Conservation (phyloP, 2,113 vertebrate genomes). For the Clarias magur region DNA sequence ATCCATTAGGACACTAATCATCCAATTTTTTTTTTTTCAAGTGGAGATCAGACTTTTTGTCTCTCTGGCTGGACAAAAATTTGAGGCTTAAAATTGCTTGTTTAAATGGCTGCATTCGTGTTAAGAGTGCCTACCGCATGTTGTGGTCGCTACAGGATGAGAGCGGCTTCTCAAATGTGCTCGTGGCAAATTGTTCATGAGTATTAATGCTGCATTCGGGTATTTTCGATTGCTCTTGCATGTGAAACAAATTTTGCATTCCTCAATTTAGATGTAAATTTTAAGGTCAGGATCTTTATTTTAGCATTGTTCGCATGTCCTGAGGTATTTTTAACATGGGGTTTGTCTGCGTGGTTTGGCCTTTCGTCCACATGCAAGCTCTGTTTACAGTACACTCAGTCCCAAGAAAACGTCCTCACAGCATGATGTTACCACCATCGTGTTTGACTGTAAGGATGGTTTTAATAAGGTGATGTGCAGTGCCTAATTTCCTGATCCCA, state of each 20-base stretch:
- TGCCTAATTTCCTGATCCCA: too few species aligned
- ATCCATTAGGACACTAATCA: constrained; percentile 28
- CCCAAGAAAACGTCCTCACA: too few species aligned
- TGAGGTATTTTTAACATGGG: too few species aligned
- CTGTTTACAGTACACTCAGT: too few species aligned
- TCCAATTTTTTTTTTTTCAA: constrained; percentile 2
- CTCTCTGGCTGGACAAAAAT: neutral
- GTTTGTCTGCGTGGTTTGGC: too few species aligned
- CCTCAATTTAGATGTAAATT: neutral
- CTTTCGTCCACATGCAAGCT: too few species aligned
- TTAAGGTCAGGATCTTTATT: too few species aligned
- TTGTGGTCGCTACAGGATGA: neutral
- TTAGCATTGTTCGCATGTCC: too few species aligned
- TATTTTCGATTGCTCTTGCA: neutral
- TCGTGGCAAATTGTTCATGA: neutral
- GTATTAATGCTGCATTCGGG: neutral
- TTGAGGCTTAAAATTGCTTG: neutral
- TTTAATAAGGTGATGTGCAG: too few species aligned
- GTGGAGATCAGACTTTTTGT: neutral
- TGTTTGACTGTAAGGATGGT: too few species aligned
- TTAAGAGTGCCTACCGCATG: neutral
- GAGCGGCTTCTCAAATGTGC: neutral
- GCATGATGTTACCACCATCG: too few species aligned
- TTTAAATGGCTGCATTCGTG: neutral
- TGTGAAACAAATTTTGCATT: neutral